phyloP scores from a whole-genome alignment of 2,113 vertebrate species.

The Scomber colias region DNA sequence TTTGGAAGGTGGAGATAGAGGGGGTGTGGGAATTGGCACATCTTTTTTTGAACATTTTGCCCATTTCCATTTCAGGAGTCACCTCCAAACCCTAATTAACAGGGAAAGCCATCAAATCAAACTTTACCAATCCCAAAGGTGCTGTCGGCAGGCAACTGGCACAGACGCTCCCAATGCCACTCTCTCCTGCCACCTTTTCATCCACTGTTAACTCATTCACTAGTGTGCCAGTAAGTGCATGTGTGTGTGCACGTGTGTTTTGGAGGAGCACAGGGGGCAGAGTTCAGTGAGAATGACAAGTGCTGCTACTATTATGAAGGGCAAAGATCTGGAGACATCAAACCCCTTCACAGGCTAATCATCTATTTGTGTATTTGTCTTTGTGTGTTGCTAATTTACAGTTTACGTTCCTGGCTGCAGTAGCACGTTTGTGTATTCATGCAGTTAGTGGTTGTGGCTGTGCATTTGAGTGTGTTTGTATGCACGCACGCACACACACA shows the following conservation, averaged over 20 bases:
- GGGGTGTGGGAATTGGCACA: conserved; percentile 78
- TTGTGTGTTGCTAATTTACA: conserved; percentile 49
- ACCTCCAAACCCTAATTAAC: conserved; percentile 85
- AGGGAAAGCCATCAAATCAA: conserved; percentile 82
- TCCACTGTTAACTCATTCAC: conserved; percentile 54
- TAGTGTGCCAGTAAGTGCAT: conserved; percentile 15
- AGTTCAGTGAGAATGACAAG: conserved; percentile 68
- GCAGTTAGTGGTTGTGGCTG: conserved; percentile 39
- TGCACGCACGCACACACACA: conserved; percentile 44
- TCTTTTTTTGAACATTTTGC: conserved; percentile 81
- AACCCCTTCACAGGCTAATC: conserved; percentile 63
- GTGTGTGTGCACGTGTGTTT: conserved; percentile 22
- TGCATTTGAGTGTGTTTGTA: conserved; percentile 61
- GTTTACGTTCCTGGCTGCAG: conserved; percentile 20
- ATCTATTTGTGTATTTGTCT: conserved; percentile 48
- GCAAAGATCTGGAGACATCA: conserved; percentile 68
- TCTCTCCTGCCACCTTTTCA: conserved; percentile 63
- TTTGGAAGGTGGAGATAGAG: conserved; percentile 80
- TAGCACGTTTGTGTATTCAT: conserved; percentile 28
- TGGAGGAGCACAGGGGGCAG: conserved; percentile 31
- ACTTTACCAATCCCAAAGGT: conserved; percentile 80
- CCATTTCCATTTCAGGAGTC: conserved; percentile 81
- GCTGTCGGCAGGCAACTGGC: conserved; percentile 74
- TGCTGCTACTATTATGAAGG: conserved; percentile 51
- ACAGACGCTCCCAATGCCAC: conserved; percentile 67